Evolutionary conservation across 2,888 invertebrate genomes (phyloP), one percentile per base, ranked within the genome.

Genomic region (Pecten maximus): DNA sequence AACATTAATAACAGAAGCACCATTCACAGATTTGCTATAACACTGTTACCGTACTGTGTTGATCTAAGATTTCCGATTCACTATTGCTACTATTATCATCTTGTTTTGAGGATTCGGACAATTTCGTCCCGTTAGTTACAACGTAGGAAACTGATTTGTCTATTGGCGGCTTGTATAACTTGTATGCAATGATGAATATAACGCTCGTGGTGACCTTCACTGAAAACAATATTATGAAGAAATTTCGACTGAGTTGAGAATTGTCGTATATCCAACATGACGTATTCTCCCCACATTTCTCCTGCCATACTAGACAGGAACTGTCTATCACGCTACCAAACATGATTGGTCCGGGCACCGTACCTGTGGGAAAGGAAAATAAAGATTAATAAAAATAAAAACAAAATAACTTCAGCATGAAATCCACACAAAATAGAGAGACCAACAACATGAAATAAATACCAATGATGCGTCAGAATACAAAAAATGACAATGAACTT

Each of bases 201-300:
- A 92, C 87, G 39, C 92, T 91, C 35, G 94, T 92, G 40, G 93
- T 86, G 10, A 90, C 44, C 91, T 94, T 94, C 3, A 90, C 90
- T 40, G 90, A 54, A 23, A 94, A 88, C n/a, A 93, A 91, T 16
- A 94, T 93, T 23, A 94, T 89, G 90, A 94, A 94, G 90, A 94
- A 94, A 92, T 94, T 94, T 50, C 92, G 91, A 90, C 93, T 92
- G 15, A 94, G 91, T 15, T 91, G 92, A 74, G 89, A 87, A 89
- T 93, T 94, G 88, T 94, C 93, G 89, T 94, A 94, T 40, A 94
- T 92, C 93, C 94, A 94, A 90, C 94, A 94, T 0, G 94, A 94
- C 15, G 93, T 90, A 23, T 90, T 90, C 87, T 93, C 93, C 40
- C 93, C 93, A 48, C 94, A 94, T 88, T 93, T 92, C 91, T 90